Conservation (phyloP, 2,888 invertebrate genomes). For the Plebejus anna region DNA sequence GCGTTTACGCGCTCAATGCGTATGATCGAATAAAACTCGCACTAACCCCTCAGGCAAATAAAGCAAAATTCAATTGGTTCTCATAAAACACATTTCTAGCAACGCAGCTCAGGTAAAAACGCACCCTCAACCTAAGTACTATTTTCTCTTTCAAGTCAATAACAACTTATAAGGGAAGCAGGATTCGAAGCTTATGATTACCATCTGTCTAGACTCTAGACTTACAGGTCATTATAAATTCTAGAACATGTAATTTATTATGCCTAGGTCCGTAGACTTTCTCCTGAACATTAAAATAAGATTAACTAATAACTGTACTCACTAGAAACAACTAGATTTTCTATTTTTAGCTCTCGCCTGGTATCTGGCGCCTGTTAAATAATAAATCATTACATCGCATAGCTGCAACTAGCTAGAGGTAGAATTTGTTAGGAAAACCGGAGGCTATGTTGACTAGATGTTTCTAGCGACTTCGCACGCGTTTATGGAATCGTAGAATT, state of each 20-base stretch:
- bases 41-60: no score
- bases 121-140: not conserved
- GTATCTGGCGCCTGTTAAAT: slow-evolving; percentile 8
- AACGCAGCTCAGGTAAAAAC: no score
- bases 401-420: not conserved
- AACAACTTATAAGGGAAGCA: not conserved
- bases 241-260: slow-evolving; percentile 24
- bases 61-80: no score
- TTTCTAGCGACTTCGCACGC: not conserved
- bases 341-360: slow-evolving; percentile 2
- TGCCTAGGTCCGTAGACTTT: slow-evolving; percentile 13
- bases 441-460: not conserved
- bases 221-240: slow-evolving; percentile 7
- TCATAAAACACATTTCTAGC: no score
- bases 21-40: no score
- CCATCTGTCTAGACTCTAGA: not conserved
- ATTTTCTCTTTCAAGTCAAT: not conserved
- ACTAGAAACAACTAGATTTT: slow-evolving; percentile 5
- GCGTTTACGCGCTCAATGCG: no score
- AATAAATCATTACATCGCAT: not conserved
- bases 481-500: not conserved
- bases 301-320: slow-evolving; percentile 19
- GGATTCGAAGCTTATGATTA: not conserved
- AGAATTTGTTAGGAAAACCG: not conserved
- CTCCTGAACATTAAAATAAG: slow-evolving; percentile 20